Evolutionary conservation across 2,797 vertebrate genomes (phyloP).

Genomic region (Lophura swinhoii): DNA sequence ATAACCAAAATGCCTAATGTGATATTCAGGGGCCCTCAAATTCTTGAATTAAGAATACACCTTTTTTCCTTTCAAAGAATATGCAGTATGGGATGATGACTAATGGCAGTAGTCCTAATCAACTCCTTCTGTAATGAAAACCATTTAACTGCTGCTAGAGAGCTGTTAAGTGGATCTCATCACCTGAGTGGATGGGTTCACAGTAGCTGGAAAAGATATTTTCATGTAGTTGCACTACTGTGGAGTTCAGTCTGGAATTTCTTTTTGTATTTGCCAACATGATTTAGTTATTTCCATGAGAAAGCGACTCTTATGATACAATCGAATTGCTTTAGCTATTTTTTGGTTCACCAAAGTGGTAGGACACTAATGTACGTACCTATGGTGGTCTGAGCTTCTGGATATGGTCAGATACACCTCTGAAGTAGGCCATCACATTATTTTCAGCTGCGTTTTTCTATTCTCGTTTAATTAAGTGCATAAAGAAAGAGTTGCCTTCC

Average conservation of each 20-base stretch:
- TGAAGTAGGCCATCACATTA: background rate
- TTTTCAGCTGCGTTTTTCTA: background rate
- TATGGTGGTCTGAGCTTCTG: background rate
- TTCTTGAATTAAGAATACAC: background rate
- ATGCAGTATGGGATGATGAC: background rate
- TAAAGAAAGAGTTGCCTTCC: background rate
- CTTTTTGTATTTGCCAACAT: background rate
- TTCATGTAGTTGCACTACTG: background rate
- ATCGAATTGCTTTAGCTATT: background rate
- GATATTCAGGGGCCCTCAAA: background rate
- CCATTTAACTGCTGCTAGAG: background rate
- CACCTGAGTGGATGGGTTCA: background rate
- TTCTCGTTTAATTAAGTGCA: background rate
- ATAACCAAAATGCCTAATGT: background rate
- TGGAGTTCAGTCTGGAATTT: background rate
- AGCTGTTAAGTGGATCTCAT: background rate
- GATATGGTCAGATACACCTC: background rate
- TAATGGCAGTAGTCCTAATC: background rate
- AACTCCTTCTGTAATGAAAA: background rate
- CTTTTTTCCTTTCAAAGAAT: background rate
- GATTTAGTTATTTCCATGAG: background rate
- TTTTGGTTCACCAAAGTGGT: background rate
- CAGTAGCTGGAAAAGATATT: background rate
- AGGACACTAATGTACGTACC: background rate
- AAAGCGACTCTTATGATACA: background rate